Base-by-base conservation (phyloP, 2,888 invertebrate genomes). In the Yponomeuta plumbellus region DNA sequence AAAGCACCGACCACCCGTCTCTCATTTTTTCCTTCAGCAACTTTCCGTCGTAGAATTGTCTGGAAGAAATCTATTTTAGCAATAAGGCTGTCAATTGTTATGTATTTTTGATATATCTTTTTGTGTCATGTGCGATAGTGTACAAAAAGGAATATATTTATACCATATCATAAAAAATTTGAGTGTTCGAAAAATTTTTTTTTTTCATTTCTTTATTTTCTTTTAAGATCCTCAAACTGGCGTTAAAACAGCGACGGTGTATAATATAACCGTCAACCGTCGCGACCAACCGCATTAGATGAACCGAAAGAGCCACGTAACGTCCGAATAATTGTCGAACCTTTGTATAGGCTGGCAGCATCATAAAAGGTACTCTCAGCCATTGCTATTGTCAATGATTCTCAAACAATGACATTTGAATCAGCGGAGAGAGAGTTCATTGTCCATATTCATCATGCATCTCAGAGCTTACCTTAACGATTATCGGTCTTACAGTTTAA, bases 401-500 rank as follows among this genome's bases (percentile, higher is more conserved):
- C 74, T 74, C 76, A 74, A 74, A 80, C 79, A 81, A 82, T 76
- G 75, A 73, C 75, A 79, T 77, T 79, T 70, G 74, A 79, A 79
- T 77, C 71, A 39, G 17, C 26, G 75, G 85, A 83, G 85, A 83
- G 85, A 85, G 85, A 86, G 85, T 81, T 75, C 73, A 77, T 78
- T 79, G 76, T 79, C 70, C 78, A 79, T 78, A 81, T 78, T 77
- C 75, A 79, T 67, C 64, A 59, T 64, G 58, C 62, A 64, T 64
- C 59, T 64, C 40, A 26, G 39, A 58, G 44, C 17, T 17, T 52
- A 59, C 56, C 17, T 5, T 2, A 66, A 10, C 21, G 3, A 17
- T 58, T 44, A 13, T 66, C 13, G 40, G 13, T 40, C 13, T 22
- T 59, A 66, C 2, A 22, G n/a, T 44, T 64, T 64, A 52, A 70